Conservation (phyloP, 2,113 vertebrate genomes). For the Porphyrio hochstetteri region DNA sequence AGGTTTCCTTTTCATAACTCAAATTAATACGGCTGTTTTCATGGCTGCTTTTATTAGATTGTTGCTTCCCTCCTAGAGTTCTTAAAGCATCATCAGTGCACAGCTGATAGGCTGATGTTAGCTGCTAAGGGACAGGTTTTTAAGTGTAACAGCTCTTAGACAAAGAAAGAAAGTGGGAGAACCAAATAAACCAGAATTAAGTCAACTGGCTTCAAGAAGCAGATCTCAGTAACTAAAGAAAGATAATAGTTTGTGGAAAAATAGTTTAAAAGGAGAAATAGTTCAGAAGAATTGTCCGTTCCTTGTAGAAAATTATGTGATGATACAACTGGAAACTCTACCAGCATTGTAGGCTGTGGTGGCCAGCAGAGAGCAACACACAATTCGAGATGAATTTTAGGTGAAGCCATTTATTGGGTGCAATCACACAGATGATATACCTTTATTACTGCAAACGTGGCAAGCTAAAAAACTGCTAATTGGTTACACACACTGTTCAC, state of each 20-base stretch:
- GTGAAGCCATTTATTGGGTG: too few relatives aligned
- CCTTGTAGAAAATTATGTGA: background rate
- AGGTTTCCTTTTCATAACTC: background rate
- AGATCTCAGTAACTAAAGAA: background rate
- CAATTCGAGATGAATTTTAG: too few relatives aligned
- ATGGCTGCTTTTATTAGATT: background rate
- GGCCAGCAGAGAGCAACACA: too few relatives aligned
- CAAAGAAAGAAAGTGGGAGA: background rate
- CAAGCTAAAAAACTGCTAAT: too few relatives aligned
- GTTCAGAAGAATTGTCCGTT: background rate
- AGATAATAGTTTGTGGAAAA: background rate
- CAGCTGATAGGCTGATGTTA: background rate
- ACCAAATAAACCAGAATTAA: background rate
- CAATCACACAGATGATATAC: too few relatives aligned
- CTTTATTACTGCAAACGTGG: too few relatives aligned
- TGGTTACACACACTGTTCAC: too few relatives aligned
- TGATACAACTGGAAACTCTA: background rate
- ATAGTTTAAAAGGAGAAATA: background rate
- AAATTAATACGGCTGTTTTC: constrained; percentile 5
- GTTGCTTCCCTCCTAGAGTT: background rate
- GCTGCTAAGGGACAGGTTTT: background rate
- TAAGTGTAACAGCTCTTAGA: background rate
- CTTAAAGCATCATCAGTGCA: background rate
- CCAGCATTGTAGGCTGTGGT: background rate
- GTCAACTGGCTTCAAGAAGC: background rate